These are phyloP conservation scores for Cantharis lateralis DNA, from an alignment of 2,888 invertebrate species.

Conservation along the genomic window DNA sequence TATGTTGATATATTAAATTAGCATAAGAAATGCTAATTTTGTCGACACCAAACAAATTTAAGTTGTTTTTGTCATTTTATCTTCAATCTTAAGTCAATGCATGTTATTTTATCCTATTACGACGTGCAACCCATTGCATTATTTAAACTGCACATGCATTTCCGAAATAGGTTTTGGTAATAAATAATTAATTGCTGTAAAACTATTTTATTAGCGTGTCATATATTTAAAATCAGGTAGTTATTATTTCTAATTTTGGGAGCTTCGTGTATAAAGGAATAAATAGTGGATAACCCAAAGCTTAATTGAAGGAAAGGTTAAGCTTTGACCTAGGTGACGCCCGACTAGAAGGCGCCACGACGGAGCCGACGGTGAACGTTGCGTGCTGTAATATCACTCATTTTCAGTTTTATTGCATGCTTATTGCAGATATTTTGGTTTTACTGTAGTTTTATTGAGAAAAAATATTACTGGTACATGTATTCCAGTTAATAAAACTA, in stretches of 20 bases:
- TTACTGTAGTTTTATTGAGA: constrained; percentile 35
- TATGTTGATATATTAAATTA: not conserved
- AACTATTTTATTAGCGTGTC: not conserved
- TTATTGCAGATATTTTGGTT: constrained; percentile 41
- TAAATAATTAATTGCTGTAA: not conserved
- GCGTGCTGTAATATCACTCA: constrained; percentile 41
- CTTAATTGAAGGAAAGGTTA: constrained; percentile 30
- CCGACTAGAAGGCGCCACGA: constrained; percentile 41
- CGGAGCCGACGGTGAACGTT: constrained; percentile 35
- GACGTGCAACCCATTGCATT: not conserved
- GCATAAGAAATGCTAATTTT: not conserved
- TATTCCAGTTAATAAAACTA: constrained; percentile 10
- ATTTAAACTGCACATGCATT: not conserved
- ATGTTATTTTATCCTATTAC: not conserved
- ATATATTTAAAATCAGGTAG: not conserved
- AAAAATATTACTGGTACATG: constrained; percentile 15
- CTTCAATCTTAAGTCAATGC: not conserved
- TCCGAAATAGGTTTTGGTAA: not conserved
- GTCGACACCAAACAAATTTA: not conserved
- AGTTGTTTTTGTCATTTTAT: not conserved
- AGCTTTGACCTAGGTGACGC: constrained; percentile 36
- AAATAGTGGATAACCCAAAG: constrained; percentile 27
- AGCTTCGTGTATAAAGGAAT: constrained; percentile 22
- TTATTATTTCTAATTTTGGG: constrained; percentile 14
- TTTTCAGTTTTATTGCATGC: constrained; percentile 39